phyloP scores from a whole-genome alignment of 1,140 invertebrate genomes.

The Mylabris phalerata region DNA sequence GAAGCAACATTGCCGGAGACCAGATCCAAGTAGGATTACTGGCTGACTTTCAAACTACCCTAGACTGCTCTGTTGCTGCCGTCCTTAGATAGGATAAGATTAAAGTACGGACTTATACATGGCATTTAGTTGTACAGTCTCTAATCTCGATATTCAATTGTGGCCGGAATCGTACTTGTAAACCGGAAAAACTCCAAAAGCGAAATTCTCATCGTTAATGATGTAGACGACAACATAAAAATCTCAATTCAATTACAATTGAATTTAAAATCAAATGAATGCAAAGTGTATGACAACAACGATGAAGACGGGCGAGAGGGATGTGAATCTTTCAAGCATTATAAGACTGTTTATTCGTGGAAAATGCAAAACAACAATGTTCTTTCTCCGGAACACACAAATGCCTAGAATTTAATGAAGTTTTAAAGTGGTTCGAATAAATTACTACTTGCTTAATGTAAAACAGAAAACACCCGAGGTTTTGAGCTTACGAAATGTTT shows the following conservation, averaged over 20 bases:
- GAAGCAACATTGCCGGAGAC: too few relatives aligned
- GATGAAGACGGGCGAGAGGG: not conserved
- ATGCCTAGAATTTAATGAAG: slow-evolving; percentile 15
- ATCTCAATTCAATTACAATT: slow-evolving; percentile 8
- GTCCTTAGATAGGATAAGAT: too few relatives aligned
- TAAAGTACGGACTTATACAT: too few relatives aligned
- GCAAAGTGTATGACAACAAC: slow-evolving; percentile 3
- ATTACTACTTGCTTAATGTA: slow-evolving; percentile 10
- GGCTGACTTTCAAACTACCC: too few relatives aligned
- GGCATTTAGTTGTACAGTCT: too few relatives aligned
- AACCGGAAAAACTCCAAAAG: too few relatives aligned
- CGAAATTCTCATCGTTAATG: not conserved
- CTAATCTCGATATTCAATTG: too few relatives aligned
- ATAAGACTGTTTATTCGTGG: slow-evolving; percentile 9
- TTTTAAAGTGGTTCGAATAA: slow-evolving; percentile 14
- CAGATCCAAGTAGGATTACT: too few relatives aligned
- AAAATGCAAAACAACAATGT: slow-evolving; percentile 13
- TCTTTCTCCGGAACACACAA: slow-evolving; percentile 7
- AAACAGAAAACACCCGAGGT: not conserved
- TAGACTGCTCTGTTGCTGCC: too few relatives aligned
- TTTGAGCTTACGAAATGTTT: too few relatives aligned
- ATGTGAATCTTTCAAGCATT: not conserved
- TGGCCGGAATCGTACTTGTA: too few relatives aligned
- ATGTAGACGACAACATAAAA: not conserved
- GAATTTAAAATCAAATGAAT: slow-evolving; percentile 15